Evolutionary conservation across 2,113 vertebrate species (phyloP), one percentile per base, ranked within the genome.

Genomic region (Grammomys surdaster): DNA sequence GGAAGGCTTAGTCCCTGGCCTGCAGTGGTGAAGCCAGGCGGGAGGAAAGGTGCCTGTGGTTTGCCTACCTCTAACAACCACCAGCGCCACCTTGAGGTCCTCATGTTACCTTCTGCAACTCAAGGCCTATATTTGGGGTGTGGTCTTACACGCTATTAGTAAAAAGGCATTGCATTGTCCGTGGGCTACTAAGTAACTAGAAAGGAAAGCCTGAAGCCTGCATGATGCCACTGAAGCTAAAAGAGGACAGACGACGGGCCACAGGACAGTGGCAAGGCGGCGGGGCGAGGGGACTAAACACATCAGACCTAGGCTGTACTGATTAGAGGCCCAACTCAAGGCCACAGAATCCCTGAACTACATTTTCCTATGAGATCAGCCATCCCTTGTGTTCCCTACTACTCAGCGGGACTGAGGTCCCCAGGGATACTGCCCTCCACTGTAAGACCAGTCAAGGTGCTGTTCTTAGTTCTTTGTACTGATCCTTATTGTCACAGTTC

Each of bases 361-460:
- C 72, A 26, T 26, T 22, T 4, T 22, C 19, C 40, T 75, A 24
- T 75, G 11, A 26, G 40, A 24, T 4, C 56, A 26, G 26, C 40
- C 82, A 65, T 46, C 4, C 40, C 82, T 65, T 13, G 4, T 48
- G 26, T 31, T 46, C 31, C 84, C 43, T 48, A 40, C 1, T 13
- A 58, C 33, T 16, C 28, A 0, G 20, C 1, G 3, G 58, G 43
- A 19, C 60, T 43, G 43, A 20, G 92, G 13, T 67, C 19, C 5
- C 22, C 31, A 2, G 24, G 20, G 24, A 0, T 1, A 0, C 51
- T 16, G 33, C 19, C 0, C 5, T 3, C 0, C 13, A 2, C 54
- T 17, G 67, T 17, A 56, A 58, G 28, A 14, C 20, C 7, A 1
- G 3, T 7, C 51, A 14, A 33, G 26, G 0, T 1, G 0, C 36